phyloP scores from a whole-genome alignment of 2,113 vertebrate genomes.

The Etheostoma cragini region DNA sequence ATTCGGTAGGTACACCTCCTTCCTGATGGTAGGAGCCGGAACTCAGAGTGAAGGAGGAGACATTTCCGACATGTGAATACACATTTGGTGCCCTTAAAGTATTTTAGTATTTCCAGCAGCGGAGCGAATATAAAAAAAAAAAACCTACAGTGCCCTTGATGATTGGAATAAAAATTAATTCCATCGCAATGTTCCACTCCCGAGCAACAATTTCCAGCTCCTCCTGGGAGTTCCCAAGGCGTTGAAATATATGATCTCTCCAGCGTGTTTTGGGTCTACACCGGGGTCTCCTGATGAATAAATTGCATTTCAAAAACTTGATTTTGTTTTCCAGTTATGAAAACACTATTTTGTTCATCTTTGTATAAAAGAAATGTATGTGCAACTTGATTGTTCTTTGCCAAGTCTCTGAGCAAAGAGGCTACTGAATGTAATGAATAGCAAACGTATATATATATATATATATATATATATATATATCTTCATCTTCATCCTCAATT shows the following conservation, averaged over 20 bases:
- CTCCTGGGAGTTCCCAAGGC: not conserved
- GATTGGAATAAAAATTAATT: not conserved
- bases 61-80: not conserved
- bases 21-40: too few relatives aligned
- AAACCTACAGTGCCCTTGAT: not conserved
- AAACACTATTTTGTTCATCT: not conserved
- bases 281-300: not conserved
- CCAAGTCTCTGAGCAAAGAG: not conserved
- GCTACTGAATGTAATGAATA: constrained; percentile 11
- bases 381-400: not conserved
- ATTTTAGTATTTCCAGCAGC: constrained; percentile 9
- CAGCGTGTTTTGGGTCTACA: not conserved
- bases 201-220: not conserved
- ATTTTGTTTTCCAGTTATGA: not conserved
- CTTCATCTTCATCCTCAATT: not conserved
- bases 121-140: not conserved
- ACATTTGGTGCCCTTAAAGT: constrained; percentile 5
- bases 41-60: too few relatives aligned
- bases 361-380: not conserved
- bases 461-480: too few relatives aligned
- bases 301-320: not conserved
- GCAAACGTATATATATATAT: constrained; percentile 34
- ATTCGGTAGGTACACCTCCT: too few relatives aligned
- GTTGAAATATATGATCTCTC: not conserved
- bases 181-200: not conserved